Evolutionary conservation across 2,797 vertebrate genomes (phyloP).

Genomic region (Gymnopithys bicolor): DNA sequence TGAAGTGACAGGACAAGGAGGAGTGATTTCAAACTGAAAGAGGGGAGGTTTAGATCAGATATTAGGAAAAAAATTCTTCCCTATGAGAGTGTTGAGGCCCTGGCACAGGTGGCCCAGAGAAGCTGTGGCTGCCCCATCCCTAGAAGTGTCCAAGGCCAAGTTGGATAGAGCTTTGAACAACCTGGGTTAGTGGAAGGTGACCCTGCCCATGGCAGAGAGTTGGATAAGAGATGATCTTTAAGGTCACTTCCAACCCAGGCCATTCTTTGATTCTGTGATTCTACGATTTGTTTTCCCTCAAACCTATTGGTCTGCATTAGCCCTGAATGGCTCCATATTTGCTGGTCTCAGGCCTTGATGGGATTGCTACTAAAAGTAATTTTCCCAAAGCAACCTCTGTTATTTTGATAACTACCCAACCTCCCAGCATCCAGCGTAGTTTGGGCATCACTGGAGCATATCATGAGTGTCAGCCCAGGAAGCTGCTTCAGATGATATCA

Average conservation of each 20-base stretch:
- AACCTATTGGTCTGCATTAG: neutral
- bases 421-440: neutral
- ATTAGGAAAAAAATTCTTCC: neutral
- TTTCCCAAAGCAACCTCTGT: rapidly evolving
- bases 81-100: rapidly evolving
- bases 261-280: neutral
- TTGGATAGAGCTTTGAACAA: neutral
- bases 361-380: neutral
- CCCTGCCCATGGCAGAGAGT: neutral
- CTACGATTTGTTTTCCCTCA: neutral
- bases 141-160: neutral
- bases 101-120: neutral
- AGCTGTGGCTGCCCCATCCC: neutral
- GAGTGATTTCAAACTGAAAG: neutral
- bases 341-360: neutral
- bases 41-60: neutral
- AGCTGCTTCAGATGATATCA: neutral
- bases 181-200: neutral
- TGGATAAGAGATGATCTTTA: neutral
- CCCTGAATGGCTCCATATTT: neutral
- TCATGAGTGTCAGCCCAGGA: rapidly evolving
- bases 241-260: neutral
- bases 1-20: neutral
- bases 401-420: neutral
- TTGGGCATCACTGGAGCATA: rapidly evolving